These are phyloP conservation scores for Brachypteracias leptosomus DNA, from an alignment of 2,113 vertebrate species.

Conservation along the genomic window DNA sequence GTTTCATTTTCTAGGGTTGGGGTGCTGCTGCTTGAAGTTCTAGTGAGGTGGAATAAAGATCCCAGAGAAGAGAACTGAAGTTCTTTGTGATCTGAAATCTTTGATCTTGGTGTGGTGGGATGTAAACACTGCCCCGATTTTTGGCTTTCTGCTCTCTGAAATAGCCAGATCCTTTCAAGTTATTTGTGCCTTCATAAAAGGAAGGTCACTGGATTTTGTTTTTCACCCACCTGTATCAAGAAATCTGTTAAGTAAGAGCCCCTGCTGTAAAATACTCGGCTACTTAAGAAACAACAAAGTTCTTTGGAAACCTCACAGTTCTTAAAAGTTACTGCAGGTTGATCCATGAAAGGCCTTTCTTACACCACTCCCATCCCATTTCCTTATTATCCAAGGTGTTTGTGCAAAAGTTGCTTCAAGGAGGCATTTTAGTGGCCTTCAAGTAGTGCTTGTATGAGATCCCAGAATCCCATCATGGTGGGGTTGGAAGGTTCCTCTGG, in stretches of 20 bases:
- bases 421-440: not conserved
- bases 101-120: not conserved
- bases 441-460: too few species aligned
- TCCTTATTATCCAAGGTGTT: not conserved
- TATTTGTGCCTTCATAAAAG: not conserved
- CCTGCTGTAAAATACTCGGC: not conserved
- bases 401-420: not conserved
- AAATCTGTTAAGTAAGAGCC: not conserved
- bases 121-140: not conserved
- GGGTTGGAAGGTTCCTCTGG: too few species aligned
- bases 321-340: not conserved
- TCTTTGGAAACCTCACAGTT: not conserved
- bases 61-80: not conserved
- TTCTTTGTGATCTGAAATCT: not conserved
- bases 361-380: not conserved
- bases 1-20: fast-evolving
- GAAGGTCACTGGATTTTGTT: not conserved
- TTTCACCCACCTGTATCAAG: not conserved
- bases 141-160: not conserved
- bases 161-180: not conserved
- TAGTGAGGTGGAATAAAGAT: not conserved
- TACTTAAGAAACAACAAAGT: not conserved
- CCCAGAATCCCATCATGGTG: too few species aligned
- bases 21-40: not conserved
- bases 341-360: not conserved